A percentile compares a stretch with the other conserved stretches of the same genome.
Evolutionary conservation across 2,113 vertebrate species (phyloP).

Genomic region (Clupea harengus): DNA sequence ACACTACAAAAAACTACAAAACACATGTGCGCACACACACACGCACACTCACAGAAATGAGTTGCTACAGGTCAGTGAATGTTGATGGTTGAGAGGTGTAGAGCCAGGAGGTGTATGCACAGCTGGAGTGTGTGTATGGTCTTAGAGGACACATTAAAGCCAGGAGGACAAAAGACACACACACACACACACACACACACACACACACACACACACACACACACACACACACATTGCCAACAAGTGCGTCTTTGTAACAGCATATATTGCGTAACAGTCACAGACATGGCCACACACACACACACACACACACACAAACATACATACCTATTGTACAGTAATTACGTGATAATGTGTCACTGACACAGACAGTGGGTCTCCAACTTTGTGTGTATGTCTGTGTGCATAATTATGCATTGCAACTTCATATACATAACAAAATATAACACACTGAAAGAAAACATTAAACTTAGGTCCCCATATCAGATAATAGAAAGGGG

Average conservation of each 20-base stretch:
- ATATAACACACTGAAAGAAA: not conserved
- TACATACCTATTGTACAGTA: not conserved
- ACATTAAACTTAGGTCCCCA: not conserved
- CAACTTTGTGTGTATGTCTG: not conserved
- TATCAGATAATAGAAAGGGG: not conserved
- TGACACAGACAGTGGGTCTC: not conserved
- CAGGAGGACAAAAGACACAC: not conserved
- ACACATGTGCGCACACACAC: not conserved
- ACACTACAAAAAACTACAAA: not conserved
- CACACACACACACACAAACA: not conserved
- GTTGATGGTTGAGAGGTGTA: not conserved
- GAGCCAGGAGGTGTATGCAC: not conserved
- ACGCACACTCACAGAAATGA: not conserved
- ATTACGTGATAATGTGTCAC: not conserved
- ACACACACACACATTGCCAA: not conserved
- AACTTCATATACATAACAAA: not conserved
- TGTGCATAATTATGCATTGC: not conserved
- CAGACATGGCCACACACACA: not conserved
- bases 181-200: not conserved
- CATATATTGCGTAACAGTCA: not conserved
- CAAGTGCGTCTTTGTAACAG: not conserved
- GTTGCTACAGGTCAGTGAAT: slow-evolving; percentile 11
- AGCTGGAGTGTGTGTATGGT: not conserved
- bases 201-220: not conserved
- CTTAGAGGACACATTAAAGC: not conserved